These are phyloP conservation scores for Drosophila burlai DNA, from an alignment of 1,140 invertebrate species.

Conservation along the genomic window DNA sequence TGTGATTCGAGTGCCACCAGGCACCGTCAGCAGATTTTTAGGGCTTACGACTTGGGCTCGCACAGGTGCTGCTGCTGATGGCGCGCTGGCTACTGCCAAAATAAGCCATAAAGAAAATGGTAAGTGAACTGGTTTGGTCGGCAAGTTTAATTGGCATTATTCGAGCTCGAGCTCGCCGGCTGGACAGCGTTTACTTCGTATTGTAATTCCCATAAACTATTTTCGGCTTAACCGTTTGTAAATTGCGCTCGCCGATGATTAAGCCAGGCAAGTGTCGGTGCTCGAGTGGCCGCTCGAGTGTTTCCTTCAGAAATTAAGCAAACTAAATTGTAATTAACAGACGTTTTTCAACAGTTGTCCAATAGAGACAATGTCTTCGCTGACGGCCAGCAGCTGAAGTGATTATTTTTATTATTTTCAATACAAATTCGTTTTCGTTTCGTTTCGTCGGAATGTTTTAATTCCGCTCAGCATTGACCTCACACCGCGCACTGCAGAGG, in stretches of 20 bases:
- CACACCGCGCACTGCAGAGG: conserved; percentile 13
- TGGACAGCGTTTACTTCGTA: conserved; percentile 52
- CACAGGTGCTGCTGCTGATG: conserved; percentile 51
- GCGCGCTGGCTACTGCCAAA: conserved; percentile 55
- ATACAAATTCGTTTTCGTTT: conserved; percentile 49
- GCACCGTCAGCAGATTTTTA: conserved; percentile 57
- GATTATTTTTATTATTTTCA: conserved; percentile 62
- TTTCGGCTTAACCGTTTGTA: conserved; percentile 50
- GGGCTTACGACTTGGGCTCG: conserved; percentile 31
- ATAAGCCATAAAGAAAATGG: conserved; percentile 42
- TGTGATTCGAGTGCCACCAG: conserved; percentile 45
- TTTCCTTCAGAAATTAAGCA: conserved; percentile 53
- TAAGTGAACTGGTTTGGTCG: conserved; percentile 74
- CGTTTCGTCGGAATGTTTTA: conserved; percentile 40
- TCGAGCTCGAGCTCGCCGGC: conserved; percentile 54
- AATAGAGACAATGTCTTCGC: conserved; percentile 41
- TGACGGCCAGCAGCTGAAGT: conserved; percentile 44
- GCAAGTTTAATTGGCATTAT: conserved; percentile 80
- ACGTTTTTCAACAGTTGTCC: conserved; percentile 48
- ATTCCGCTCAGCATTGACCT: conserved; percentile 57
- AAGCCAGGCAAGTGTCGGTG: conserved; percentile 39
- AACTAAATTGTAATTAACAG: conserved; percentile 54
- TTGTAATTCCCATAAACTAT: conserved; percentile 63
- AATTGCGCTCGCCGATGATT: conserved; percentile 41
- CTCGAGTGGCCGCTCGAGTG: conserved; percentile 24